Base-by-base conservation (phyloP, 2,888 invertebrate genomes). In the Argyresthia goedartella region DNA sequence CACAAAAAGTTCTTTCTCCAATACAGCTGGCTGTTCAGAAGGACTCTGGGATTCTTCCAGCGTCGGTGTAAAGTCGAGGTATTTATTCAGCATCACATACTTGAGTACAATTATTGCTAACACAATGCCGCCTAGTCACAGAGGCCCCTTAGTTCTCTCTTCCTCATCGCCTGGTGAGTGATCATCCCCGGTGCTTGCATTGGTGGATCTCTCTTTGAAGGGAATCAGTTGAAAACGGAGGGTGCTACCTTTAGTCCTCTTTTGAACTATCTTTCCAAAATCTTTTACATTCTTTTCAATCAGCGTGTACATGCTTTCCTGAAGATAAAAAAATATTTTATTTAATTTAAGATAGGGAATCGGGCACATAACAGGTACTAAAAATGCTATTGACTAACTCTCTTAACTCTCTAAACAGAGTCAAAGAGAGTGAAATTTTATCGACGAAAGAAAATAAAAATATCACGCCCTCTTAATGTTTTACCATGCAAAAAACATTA, bases 171-270 rank as follows among this genome's bases (percentile, higher is more conserved):
- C 63, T 47, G 64, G 56, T 41, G 60, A 59, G 8, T 60, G 50
- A 25, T 58, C 59, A 41, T 63, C 25, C 16, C 25, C 39, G 48
- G 4, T 11, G 42, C 8, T 8, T 44, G 11, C 4, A 46, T 66
- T 60, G 1, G 67, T 59, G 42, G 60, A 66, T 35, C 57, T 73
- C 10, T 71, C 63, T 55, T 67, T 71, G 15, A 69, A 50, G 1
- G 92, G 92, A 9, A 89, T 53, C 57, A 92, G 82, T 67, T 88
- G 90, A 66, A 92, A 92, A 64, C 88, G 89, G 14, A 92, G 73
- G 56, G 85, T 87, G 48, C 77, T 84, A 25, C 89, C 90, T 71
- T 91, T 92, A 8, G 65, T 69, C 47, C 90, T 82, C 66, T 91
- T 92, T 60, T 93, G 92, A 0, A 91, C 81, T 53, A 92, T 73